Evolutionary conservation across 2,888 invertebrate species (phyloP).

Genomic region (Drosophila atripex): DNA sequence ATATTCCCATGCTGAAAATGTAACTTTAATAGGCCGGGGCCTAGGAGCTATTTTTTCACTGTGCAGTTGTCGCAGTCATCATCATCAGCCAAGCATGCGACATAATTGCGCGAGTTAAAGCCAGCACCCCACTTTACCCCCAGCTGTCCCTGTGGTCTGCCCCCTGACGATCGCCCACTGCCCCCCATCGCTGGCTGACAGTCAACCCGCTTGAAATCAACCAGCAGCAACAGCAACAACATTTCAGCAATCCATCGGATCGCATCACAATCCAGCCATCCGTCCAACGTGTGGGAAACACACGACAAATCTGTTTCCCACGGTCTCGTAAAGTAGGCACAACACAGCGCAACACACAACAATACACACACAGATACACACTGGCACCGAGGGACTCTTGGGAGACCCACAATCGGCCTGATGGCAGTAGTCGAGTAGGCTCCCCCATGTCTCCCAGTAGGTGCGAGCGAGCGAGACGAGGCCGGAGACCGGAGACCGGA

Average conservation of each 20-base stretch:
- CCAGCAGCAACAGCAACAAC: constrained; percentile 60
- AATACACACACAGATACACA: constrained; percentile 49
- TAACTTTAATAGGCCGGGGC: constrained; percentile 1
- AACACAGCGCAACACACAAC: constrained; percentile 46
- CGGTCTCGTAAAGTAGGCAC: constrained; percentile 83
- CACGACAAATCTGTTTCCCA: constrained; percentile 84
- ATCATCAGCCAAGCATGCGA: constrained; percentile 82
- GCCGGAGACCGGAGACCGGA: constrained; percentile 16
- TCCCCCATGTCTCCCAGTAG: constrained; percentile 43
- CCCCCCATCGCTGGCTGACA: constrained; percentile 35
- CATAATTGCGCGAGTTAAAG: constrained; percentile 81
- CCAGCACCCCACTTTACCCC: constrained; percentile 56
- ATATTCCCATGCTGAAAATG: constrained; percentile 4
- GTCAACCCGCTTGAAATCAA: constrained; percentile 58
- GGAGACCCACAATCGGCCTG: constrained; percentile 54
- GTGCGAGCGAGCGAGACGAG: constrained; percentile 36
- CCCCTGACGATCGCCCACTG: constrained; percentile 38
- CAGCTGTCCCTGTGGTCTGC: constrained; percentile 12
- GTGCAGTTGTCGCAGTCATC: constrained; percentile 78
- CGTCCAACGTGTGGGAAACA: constrained; percentile 84
- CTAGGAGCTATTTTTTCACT: constrained; percentile 22
- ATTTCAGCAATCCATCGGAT: constrained; percentile 81
- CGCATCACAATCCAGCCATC: constrained; percentile 83
- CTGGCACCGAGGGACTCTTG: constrained; percentile 48
- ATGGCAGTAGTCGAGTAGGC: constrained; percentile 49